Percentiles rank a stretch among this genome's conserved stretches.
Conservation (phyloP, 2,888 invertebrate species). For the Noctua janthe region DNA sequence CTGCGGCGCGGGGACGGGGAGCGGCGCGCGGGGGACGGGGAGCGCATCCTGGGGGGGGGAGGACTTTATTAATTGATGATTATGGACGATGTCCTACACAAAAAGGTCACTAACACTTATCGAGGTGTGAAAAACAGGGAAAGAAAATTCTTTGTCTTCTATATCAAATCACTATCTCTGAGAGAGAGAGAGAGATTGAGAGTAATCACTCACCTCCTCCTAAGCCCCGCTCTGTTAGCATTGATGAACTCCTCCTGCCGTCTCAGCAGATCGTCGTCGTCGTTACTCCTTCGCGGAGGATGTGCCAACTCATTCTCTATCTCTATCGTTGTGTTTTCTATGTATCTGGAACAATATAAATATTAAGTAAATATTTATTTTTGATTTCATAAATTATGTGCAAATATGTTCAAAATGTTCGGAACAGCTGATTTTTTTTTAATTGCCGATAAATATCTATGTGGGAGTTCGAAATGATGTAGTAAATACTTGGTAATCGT, state of each 20-base stretch:
- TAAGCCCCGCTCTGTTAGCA: constrained; percentile 84
- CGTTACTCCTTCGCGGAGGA: constrained; percentile 62
- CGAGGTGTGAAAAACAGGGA: too few relatives aligned
- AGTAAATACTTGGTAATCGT: too few relatives aligned
- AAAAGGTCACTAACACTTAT: too few relatives aligned
- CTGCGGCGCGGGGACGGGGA: constrained; percentile 70
- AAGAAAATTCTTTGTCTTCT: too few relatives aligned
- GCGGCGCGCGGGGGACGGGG: constrained; percentile 66
- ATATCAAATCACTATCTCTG: too few relatives aligned
- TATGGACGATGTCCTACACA: not conserved
- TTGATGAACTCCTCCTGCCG: constrained; percentile 88
- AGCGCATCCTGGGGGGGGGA: constrained; percentile 55
- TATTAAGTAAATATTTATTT: too few relatives aligned
- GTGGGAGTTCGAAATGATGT: too few relatives aligned
- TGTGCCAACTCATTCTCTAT: constrained; percentile 85
- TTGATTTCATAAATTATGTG: too few relatives aligned
- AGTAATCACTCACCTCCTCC: constrained; percentile 76
- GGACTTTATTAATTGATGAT: not conserved
- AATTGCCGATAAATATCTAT: too few relatives aligned
- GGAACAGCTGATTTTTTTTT: too few relatives aligned
- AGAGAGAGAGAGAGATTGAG: too few relatives aligned
- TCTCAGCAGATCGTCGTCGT: constrained; percentile 82
- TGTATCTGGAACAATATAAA: constrained; percentile 76
- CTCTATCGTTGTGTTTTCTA: constrained; percentile 88
- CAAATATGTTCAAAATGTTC: too few relatives aligned